Conservation (phyloP, 2,888 invertebrate species). For the Nasonovia ribisnigri region DNA sequence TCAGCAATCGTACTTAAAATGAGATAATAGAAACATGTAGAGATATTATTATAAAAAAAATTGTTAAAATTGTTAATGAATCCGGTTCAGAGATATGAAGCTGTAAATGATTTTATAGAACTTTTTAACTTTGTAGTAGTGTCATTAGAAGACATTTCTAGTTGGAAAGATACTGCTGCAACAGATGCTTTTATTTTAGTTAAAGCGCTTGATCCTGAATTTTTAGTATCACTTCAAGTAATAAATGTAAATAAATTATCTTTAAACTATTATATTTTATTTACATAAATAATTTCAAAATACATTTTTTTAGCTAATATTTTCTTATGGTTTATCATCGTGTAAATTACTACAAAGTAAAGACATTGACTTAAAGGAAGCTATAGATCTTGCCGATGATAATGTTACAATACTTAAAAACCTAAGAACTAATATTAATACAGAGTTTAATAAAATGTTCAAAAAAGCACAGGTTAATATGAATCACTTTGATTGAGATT, state of each 20-base stretch:
- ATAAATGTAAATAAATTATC: background rate
- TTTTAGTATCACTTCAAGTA: conserved; percentile 37
- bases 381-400: conserved; percentile 32
- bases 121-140: too few relatives aligned
- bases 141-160: too few relatives aligned
- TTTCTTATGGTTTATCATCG: conserved; percentile 21
- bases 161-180: too few relatives aligned
- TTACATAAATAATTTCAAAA: too few relatives aligned
- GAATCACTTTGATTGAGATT: conserved; percentile 14
- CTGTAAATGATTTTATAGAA: too few relatives aligned
- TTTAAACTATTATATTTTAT: conserved; percentile 29
- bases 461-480: conserved; percentile 29
- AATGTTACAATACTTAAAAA: conserved; percentile 40
- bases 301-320: background rate
- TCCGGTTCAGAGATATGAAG: too few relatives aligned
- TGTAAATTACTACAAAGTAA: conserved; percentile 24
- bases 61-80: too few relatives aligned
- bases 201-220: background rate
- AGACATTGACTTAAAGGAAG: conserved; percentile 23
- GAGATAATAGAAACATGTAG: too few relatives aligned
- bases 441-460: conserved; percentile 31
- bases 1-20: too few relatives aligned
- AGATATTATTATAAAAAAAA: too few relatives aligned
- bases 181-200: too few relatives aligned
- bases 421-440: conserved; percentile 25